These are phyloP conservation scores for Anniella stebbinsi DNA, from an alignment of 2,797 vertebrate genomes.

Conservation along the genomic window DNA sequence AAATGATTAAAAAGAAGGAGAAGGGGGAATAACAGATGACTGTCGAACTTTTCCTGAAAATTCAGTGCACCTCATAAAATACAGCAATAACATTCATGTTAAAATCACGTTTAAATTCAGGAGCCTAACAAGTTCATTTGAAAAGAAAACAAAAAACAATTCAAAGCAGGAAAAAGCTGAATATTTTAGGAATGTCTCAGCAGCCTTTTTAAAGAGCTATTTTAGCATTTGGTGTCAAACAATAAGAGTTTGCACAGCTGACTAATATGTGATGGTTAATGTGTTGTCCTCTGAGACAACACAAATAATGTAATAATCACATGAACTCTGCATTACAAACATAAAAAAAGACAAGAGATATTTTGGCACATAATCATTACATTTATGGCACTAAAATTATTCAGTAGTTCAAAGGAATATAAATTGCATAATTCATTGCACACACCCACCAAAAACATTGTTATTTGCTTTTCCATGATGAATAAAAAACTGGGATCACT, in stretches of 20 bases:
- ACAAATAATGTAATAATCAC: neutral
- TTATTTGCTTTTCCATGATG: neutral
- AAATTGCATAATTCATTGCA: neutral
- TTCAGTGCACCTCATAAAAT: constrained; percentile 31
- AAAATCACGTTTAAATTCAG: neutral
- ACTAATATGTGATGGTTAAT: constrained; percentile 11
- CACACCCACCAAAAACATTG: neutral
- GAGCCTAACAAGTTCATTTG: constrained; percentile 22
- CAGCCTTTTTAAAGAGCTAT: neutral
- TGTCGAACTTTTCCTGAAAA: constrained; percentile 55
- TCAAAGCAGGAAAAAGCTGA: neutral
- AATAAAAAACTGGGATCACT: neutral
- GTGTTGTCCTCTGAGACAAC: neutral
- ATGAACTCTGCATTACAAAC: neutral
- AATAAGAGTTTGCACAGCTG: neutral
- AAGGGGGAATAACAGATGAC: constrained; percentile 9
- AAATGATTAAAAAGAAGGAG: neutral
- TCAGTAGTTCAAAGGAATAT: neutral
- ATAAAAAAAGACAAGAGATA: neutral
- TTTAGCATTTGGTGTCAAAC: constrained; percentile 21
- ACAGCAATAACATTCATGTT: constrained; percentile 43
- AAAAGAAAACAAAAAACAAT: neutral
- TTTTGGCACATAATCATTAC: accelerated
- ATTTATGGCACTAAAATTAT: neutral
- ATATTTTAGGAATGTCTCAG: neutral